Conservation (phyloP, 2,888 invertebrate genomes). For the Graphium colonna region DNA sequence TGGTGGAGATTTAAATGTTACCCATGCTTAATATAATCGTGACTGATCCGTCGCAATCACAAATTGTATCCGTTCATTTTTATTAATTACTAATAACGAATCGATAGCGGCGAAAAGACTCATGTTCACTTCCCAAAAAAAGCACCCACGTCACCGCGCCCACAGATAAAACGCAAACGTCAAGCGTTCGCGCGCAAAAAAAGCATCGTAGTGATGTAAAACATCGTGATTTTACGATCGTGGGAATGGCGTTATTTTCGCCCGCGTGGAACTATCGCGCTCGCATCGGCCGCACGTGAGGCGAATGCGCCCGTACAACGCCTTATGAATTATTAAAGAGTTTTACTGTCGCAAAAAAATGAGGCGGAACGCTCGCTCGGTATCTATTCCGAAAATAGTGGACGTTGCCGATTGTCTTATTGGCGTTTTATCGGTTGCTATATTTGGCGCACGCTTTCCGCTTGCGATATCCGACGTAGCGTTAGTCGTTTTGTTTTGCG, state of each 20-base stretch:
- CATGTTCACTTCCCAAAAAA: not conserved
- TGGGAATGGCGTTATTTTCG: conserved; percentile 71
- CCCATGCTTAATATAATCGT: not conserved
- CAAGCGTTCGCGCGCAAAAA: conserved; percentile 1
- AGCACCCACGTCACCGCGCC: not conserved
- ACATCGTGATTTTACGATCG: conserved; percentile 67
- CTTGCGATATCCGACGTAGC: conserved; percentile 1
- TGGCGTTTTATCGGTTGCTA: conserved; percentile 61
- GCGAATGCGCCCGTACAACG: conserved; percentile 48
- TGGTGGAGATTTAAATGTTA: no score
- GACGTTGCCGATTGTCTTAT: conserved; percentile 51
- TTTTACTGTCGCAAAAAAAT: conserved; percentile 74
- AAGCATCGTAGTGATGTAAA: conserved; percentile 41
- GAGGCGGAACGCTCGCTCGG: conserved; percentile 49
- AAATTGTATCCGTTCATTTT: not conserved
- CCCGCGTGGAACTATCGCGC: conserved; percentile 53
- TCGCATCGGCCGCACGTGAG: conserved; percentile 54
- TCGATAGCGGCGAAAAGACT: conserved; percentile 6
- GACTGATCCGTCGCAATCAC: not conserved
- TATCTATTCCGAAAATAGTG: conserved; percentile 71
- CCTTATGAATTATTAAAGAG: conserved; percentile 76
- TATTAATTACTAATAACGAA: not conserved
- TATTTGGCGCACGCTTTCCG: conserved; percentile 52
- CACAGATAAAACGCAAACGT: conserved; percentile 1
- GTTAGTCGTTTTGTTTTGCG: conserved; percentile 1